These are phyloP conservation scores for Cheiracanthium punctorium DNA, from an alignment of 2,888 invertebrate species.

Conservation along the genomic window DNA sequence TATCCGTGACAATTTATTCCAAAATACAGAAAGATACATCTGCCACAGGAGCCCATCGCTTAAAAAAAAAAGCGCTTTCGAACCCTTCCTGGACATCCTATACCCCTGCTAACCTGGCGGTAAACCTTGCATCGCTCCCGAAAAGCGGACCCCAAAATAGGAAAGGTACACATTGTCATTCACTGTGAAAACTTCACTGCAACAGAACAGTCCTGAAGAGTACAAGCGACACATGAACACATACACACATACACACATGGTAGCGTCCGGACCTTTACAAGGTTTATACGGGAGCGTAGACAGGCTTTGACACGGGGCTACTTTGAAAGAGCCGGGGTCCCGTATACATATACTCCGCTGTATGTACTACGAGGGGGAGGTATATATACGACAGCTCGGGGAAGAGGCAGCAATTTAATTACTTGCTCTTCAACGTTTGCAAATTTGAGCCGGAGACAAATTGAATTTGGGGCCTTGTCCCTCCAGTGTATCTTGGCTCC, in stretches of 20 bases:
- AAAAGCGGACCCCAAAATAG: constrained; percentile 38
- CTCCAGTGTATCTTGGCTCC: constrained; percentile 25
- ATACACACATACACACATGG: constrained; percentile 33
- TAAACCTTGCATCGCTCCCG: constrained; percentile 1
- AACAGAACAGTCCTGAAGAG: constrained; percentile 21
- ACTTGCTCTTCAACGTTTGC: constrained; percentile 68
- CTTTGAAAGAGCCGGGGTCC: constrained; percentile 27
- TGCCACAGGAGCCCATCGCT: too few species aligned
- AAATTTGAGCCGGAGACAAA: constrained; percentile 68
- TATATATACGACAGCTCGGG: constrained; percentile 38
- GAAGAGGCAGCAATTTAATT: constrained; percentile 64
- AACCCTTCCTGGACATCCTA: background rate
- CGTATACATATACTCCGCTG: constrained; percentile 8
- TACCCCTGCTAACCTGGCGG: background rate
- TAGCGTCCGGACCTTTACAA: constrained; percentile 24
- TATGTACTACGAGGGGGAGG: constrained; percentile 25
- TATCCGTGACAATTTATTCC: too few species aligned
- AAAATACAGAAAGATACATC: too few species aligned
- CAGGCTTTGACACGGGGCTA: constrained; percentile 20
- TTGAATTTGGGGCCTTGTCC: constrained; percentile 58
- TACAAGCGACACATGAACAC: constrained; percentile 13
- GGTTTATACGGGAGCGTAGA: constrained; percentile 40
- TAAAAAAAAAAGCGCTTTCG: too few species aligned
- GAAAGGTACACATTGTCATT: constrained; percentile 64
- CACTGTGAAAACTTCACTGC: constrained; percentile 62